Conservation (phyloP, 2,113 vertebrate species). For the Ptychochromis oligacanthus region DNA sequence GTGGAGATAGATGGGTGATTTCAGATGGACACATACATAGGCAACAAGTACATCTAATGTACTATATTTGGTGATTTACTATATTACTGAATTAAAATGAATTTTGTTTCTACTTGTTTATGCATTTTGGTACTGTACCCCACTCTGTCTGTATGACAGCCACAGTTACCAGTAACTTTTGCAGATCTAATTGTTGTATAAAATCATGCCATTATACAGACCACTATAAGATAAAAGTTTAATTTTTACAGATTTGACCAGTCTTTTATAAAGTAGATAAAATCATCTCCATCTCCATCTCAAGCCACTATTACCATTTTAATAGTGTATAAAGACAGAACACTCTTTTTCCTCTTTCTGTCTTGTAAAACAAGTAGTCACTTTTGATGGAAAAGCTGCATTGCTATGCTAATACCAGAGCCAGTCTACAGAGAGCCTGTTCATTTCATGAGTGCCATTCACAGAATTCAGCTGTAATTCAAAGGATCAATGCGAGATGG, state of each 20-base stretch:
- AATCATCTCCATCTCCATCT: neutral
- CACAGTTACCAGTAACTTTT: fast-evolving
- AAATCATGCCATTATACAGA: neutral
- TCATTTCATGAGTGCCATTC: too few relatives aligned
- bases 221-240: neutral
- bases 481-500: too few relatives aligned
- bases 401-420: too few relatives aligned
- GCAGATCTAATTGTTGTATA: neutral
- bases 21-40: neutral
- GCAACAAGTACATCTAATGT: fast-evolving
- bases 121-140: neutral
- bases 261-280: neutral
- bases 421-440: too few relatives aligned
- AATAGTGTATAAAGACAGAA: neutral
- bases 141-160: fast-evolving
- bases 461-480: too few relatives aligned
- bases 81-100: neutral
- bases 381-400: too few relatives aligned
- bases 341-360: too few relatives aligned
- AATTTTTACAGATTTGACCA: too few relatives aligned
- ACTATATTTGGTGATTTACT: neutral
- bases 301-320: neutral
- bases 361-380: too few relatives aligned
- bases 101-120: neutral
- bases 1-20: neutral